Base-by-base conservation (phyloP, 2,888 invertebrate species). In the Zelleria hepariella region DNA sequence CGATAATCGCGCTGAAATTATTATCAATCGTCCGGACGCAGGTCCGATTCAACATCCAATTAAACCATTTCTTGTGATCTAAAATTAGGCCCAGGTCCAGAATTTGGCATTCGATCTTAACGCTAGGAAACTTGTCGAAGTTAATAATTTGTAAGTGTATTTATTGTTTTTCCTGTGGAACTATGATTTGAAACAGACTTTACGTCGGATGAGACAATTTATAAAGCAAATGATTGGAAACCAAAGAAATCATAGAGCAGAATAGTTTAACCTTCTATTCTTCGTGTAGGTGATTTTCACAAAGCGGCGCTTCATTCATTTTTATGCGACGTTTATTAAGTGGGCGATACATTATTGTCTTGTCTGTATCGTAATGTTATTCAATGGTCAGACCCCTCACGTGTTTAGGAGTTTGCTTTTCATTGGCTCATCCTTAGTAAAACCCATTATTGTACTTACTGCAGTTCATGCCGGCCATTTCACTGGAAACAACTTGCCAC, bases 391-490 rank as follows among this genome's bases (percentile, higher is more conserved):
- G 32, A 42, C 32, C 4, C 2, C 32, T 42, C 10, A 42, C 2
- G 15, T 42, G 15, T 42, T 42, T 32, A n/a, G n/a, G n/a, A n/a
- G n/a, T n/a, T n/a, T n/a, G n/a, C n/a, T n/a, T n/a, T n/a, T n/a
- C n/a, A n/a, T n/a, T 42, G 32, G 15, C 32, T 42, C 15, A 15
- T 42, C 32, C 32, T 42, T 15, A 15, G 32, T 42, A 15, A 15
- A 42, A 42, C 32, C 32, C 10, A 10, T 18, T 4, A 10, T 55
- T 58, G 57, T 69, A 90, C 92, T 91, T 86, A 92, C 93, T 89
- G 82, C 93, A 93, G 74, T 90, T 88, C 72, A 91, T 82, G 61
- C 73, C 76, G 2, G 63, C 63, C 71, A 81, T 77, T 63, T 72
- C 73, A 64, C 71, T 77, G 61, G 77, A 74, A 26, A 78, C 74